Percentiles rank a stretch among this genome's conserved stretches.
Evolutionary conservation across 2,797 vertebrate species (phyloP).

Genomic region (Okamejei kenojei): DNA sequence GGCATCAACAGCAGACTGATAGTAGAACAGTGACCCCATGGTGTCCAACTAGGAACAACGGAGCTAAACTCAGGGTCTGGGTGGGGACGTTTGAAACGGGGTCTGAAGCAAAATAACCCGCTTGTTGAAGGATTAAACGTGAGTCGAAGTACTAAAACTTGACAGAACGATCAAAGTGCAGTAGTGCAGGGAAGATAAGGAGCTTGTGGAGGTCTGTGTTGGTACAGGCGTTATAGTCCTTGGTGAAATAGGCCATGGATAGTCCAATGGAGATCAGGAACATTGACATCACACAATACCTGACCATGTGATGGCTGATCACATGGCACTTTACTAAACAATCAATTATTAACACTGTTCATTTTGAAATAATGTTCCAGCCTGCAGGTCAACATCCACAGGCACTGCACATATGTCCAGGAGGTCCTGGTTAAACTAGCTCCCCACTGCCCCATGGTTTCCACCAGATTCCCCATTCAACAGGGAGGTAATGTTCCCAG

Average conservation of each 20-base stretch:
- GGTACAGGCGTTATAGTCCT: no score
- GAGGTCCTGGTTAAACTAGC: neutral
- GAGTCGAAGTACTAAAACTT: neutral
- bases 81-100: no score
- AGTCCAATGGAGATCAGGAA: neutral
- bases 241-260: neutral
- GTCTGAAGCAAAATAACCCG: neutral
- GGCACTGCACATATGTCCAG: neutral
- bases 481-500: neutral
- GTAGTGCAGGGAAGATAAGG: neutral
- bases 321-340: neutral
- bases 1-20: neutral
- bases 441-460: neutral
- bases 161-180: neutral
- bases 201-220: neutral
- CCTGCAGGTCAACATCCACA: neutral
- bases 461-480: neutral
- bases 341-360: neutral
- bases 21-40: neutral
- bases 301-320: neutral
- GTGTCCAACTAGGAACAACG: neutral
- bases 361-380: neutral
- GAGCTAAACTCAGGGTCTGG: neutral
- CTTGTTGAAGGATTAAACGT: neutral
- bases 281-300: no score